A percentile compares a stretch with the other conserved stretches of the same genome.
These are phyloP conservation scores for Brenthis daphne DNA, from an alignment of 2,888 invertebrate genomes.

Conservation along the genomic window DNA sequence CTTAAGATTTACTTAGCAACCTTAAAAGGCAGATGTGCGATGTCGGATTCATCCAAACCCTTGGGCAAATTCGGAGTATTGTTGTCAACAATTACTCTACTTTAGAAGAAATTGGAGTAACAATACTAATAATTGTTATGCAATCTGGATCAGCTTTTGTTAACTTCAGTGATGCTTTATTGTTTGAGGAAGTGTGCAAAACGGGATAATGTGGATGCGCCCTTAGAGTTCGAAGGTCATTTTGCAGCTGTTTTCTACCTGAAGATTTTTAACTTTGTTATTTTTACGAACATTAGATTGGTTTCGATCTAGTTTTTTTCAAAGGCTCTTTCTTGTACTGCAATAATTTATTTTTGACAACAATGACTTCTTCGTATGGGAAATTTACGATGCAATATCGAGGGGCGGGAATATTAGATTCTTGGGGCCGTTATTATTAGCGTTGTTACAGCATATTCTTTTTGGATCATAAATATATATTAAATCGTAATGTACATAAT, in stretches of 20 bases:
- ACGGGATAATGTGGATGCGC: conserved; percentile 52
- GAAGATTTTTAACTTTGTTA: conserved; percentile 15
- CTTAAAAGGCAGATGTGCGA: conserved; percentile 38
- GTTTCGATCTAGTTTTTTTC: conserved; percentile 69
- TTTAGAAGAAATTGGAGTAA: conserved; percentile 60
- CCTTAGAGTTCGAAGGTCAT: conserved; percentile 50
- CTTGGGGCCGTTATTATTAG: conserved; percentile 32
- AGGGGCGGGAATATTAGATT: conserved; percentile 60
- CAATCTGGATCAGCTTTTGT: conserved; percentile 68
- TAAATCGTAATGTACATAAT: not conserved
- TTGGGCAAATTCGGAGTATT: conserved; percentile 47
- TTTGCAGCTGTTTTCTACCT: conserved; percentile 32
- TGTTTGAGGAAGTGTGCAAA: conserved; percentile 75
- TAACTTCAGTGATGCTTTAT: conserved; percentile 48
- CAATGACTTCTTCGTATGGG: conserved; percentile 72
- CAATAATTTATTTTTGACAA: conserved; percentile 78
- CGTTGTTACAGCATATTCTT: conserved; percentile 16
- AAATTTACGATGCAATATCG: conserved; percentile 72
- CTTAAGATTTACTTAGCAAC: conserved; percentile 20
- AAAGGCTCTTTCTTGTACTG: conserved; percentile 58
- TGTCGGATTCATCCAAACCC: conserved; percentile 13
- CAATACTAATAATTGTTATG: conserved; percentile 68
- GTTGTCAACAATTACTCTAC: conserved; percentile 53
- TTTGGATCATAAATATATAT: conserved; percentile 3
- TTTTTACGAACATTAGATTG: conserved; percentile 38